Evolutionary conservation across 1,140 invertebrate genomes (phyloP).

Genomic region (Diabrotica undecimpunctata): DNA sequence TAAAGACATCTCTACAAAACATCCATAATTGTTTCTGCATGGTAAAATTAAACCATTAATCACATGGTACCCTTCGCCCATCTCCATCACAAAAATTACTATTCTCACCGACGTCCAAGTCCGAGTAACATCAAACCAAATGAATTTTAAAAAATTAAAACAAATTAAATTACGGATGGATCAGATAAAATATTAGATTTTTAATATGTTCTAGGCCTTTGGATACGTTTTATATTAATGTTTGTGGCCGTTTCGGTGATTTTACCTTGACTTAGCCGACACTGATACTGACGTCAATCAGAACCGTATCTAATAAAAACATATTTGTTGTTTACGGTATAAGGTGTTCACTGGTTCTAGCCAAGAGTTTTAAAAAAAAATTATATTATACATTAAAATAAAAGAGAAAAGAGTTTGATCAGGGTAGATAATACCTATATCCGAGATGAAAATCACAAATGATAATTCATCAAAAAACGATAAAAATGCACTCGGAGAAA

Average conservation of each 20-base stretch:
- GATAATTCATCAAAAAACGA: no score
- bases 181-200: slow-evolving; percentile 12
- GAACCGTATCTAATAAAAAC: not conserved
- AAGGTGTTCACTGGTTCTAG: no score
- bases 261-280: not conserved
- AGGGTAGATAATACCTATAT: no score
- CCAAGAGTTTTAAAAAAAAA: no score
- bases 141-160: slow-evolving; percentile 19
- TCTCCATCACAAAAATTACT: slow-evolving; percentile 16
- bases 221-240: slow-evolving; percentile 10
- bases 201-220: slow-evolving; percentile 6
- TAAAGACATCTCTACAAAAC: slow-evolving; percentile 24
- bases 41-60: slow-evolving; percentile 28
- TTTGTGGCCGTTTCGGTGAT: slow-evolving; percentile 7
- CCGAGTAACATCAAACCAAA: slow-evolving; percentile 15
- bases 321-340: no score
- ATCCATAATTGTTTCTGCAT: slow-evolving; percentile 38
- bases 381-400: no score
- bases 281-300: not conserved
- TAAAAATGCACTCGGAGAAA: no score
- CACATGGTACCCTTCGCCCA: slow-evolving; percentile 1
- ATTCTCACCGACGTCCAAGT: slow-evolving; percentile 7
- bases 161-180: slow-evolving; percentile 15
- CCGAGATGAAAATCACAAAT: no score
- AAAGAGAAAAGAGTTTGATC: no score